Percentiles rank a stretch among this genome's conserved stretches.
Evolutionary conservation across 2,888 invertebrate species (phyloP).

Genomic region (Leptogaster cylindrica): DNA sequence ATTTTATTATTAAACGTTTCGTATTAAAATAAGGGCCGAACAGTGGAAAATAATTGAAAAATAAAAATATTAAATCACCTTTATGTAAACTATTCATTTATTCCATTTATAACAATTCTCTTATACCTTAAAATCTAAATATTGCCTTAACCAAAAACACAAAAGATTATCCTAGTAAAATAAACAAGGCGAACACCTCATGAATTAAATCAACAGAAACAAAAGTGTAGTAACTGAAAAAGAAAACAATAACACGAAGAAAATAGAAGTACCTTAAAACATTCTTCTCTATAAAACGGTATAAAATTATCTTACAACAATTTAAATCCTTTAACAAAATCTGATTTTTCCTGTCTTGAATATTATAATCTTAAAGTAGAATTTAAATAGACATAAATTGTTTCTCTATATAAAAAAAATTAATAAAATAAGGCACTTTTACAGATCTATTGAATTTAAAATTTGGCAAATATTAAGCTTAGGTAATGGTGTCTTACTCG

Average conservation of each 20-base stretch:
- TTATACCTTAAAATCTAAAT: conserved; percentile 5
- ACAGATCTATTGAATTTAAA: background rate
- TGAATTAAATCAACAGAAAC: conserved; percentile 8
- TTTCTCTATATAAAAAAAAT: conserved; percentile 4
- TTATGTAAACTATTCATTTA: conserved; percentile 29
- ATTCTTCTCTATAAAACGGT: background rate
- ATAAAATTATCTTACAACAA: conserved; percentile 17
- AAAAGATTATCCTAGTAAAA: conserved; percentile 15
- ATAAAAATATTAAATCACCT: conserved; percentile 16
- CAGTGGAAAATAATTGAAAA: background rate
- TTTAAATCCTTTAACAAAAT: conserved; percentile 10
- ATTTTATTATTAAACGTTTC: no score
- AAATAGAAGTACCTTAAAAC: no score
- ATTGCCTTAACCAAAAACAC: conserved; percentile 35
- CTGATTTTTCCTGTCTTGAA: conserved; percentile 1
- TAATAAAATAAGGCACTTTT: conserved; percentile 2
- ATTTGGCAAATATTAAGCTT: background rate
- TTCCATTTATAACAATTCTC: conserved; percentile 26
- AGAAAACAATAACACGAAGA: conserved; percentile 12
- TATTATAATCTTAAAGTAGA: conserved; percentile 1
- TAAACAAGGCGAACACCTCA: conserved; percentile 4
- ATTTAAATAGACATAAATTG: conserved; percentile 1
- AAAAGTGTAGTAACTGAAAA: conserved; percentile 10
- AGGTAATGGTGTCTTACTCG: no score
- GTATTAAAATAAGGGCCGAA: background rate